These are phyloP conservation scores for Oceanodroma leucorhoa DNA, from an alignment of 2,797 vertebrate genomes.

Conservation along the genomic window DNA sequence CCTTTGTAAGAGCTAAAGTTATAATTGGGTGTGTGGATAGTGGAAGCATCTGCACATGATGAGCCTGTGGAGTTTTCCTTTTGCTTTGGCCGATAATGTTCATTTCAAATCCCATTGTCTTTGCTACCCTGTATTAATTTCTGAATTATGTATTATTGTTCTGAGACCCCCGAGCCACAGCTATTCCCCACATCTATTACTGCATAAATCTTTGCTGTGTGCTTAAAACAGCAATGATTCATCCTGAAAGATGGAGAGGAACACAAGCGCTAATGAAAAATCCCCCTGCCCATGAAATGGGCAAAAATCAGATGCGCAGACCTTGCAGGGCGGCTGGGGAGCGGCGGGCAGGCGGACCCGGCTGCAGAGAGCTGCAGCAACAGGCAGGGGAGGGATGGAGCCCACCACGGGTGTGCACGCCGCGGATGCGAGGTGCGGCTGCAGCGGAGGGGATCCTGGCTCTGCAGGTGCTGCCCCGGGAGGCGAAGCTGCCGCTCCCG, in stretches of 20 bases:
- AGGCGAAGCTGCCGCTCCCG: rapidly evolving
- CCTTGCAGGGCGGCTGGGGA: background rate
- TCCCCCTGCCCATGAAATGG: background rate
- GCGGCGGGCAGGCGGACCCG: background rate
- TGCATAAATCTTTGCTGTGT: constrained; percentile 52
- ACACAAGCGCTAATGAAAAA: background rate
- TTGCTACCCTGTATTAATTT: constrained; percentile 60
- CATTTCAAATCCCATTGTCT: constrained; percentile 55
- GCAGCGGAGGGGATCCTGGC: background rate
- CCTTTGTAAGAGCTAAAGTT: constrained; percentile 48
- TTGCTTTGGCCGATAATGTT: constrained; percentile 38
- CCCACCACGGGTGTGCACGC: rapidly evolving
- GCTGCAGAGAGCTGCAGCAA: background rate
- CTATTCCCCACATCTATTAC: constrained; percentile 39
- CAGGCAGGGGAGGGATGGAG: background rate
- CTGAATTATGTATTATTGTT: constrained; percentile 69
- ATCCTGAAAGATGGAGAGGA: background rate
- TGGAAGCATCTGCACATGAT: constrained; percentile 12
- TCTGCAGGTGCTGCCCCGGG: background rate
- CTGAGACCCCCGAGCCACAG: constrained; percentile 47
- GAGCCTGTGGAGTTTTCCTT: constrained; percentile 27
- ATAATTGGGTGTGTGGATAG: constrained; percentile 49
- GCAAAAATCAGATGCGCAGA: background rate
- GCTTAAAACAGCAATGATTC: constrained; percentile 46
- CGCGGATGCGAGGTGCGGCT: background rate